Percentiles rank a stretch among this genome's conserved stretches.
phyloP scores from a whole-genome alignment of 2,797 vertebrate genomes.

The Chaunax sp. region DNA sequence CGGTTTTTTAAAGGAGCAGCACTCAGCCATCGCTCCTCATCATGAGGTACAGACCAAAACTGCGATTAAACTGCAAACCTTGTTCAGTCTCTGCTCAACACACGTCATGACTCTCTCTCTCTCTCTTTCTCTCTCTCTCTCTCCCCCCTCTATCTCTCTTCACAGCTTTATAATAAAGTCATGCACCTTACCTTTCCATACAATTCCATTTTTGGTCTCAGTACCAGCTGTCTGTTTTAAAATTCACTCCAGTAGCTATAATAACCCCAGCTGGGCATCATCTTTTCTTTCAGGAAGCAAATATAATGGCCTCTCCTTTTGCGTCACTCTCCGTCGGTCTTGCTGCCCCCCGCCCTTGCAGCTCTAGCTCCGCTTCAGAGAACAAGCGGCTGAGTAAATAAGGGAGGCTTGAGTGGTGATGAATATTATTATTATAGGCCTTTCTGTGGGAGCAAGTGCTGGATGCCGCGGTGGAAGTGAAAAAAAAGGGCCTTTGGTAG shows the following conservation, averaged over 20 bases:
- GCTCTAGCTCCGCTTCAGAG: slow-evolving; percentile 43
- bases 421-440: slow-evolving; percentile 46
- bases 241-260: slow-evolving; percentile 7
- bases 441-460: slow-evolving; percentile 42
- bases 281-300: slow-evolving; percentile 48
- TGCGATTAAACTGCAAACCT: not conserved
- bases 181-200: slow-evolving; percentile 88
- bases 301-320: slow-evolving; percentile 69
- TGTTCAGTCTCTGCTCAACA: not conserved
- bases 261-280: slow-evolving; percentile 28
- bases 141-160: not conserved
- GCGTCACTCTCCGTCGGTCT: slow-evolving; percentile 57
- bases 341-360: slow-evolving; percentile 41
- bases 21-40: not conserved
- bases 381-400: slow-evolving; percentile 66
- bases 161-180: not conserved
- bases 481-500: slow-evolving; percentile 39
- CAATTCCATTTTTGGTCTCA: slow-evolving; percentile 82
- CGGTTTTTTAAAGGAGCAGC: not conserved
- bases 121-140: not conserved
- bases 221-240: slow-evolving; percentile 9
- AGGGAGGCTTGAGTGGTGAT: slow-evolving; percentile 60
- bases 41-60: not conserved
- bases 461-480: slow-evolving; percentile 13
- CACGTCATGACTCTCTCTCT: not conserved